A percentile compares a stretch with the other conserved stretches of the same genome.
phyloP scores from a whole-genome alignment of 2,797 vertebrate species.

The Taenioides sp. region DNA sequence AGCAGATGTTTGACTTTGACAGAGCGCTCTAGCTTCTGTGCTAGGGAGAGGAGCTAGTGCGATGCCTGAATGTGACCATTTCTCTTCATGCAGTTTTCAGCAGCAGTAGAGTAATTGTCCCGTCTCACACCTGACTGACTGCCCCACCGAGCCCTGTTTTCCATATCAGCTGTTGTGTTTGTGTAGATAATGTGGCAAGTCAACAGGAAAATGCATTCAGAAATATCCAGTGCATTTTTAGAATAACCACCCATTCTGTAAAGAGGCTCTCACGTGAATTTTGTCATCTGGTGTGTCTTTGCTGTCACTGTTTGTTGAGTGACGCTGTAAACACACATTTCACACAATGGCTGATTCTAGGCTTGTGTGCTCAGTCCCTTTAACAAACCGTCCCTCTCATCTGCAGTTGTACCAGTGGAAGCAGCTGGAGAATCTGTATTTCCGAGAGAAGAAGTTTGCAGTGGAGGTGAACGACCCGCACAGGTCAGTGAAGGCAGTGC shows the following conservation, averaged over 20 bases:
- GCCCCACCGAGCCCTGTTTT: slow-evolving; percentile 25
- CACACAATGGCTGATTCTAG: slow-evolving; percentile 25
- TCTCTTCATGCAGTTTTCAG: slow-evolving; percentile 39
- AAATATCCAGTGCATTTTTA: neutral
- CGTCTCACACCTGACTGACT: slow-evolving; percentile 41
- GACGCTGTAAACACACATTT: slow-evolving; percentile 28
- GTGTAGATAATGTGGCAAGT: slow-evolving; percentile 32
- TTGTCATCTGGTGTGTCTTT: slow-evolving; percentile 32
- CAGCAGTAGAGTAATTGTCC: slow-evolving; percentile 46
- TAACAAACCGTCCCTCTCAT: slow-evolving; percentile 32
- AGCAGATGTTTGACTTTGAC: slow-evolving; percentile 67
- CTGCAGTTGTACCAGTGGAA: slow-evolving; percentile 96
- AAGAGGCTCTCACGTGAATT: neutral
- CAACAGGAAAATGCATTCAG: slow-evolving; percentile 6
- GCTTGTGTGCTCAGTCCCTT: slow-evolving; percentile 28
- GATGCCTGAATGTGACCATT: slow-evolving; percentile 27
- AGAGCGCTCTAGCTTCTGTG: slow-evolving; percentile 31
- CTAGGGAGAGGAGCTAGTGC: slow-evolving; percentile 27
- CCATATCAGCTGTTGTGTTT: slow-evolving; percentile 25
- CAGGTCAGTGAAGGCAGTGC: slow-evolving; percentile 77
- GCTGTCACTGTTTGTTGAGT: slow-evolving; percentile 21
- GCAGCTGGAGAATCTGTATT: slow-evolving; percentile 97
- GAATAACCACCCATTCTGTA: neutral
- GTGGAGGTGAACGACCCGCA: slow-evolving; percentile 98
- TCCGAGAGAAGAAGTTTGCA: slow-evolving; percentile 98